Base-by-base conservation (phyloP, 2,113 vertebrate genomes). In the Thamnophis sirtalis region DNA sequence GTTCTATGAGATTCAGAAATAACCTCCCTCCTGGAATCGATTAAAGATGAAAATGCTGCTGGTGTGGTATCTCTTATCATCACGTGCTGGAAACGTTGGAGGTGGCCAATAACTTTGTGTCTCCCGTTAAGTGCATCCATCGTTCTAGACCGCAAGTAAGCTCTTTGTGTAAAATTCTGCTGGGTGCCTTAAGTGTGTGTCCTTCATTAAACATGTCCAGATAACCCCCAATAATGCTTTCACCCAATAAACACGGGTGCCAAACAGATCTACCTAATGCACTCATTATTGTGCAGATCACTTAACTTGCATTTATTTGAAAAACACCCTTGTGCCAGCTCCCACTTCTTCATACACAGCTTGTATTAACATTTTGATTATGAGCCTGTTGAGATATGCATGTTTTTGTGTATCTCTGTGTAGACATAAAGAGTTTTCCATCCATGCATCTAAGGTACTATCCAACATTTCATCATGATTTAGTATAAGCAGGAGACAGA, bases 111-210 rank as follows among this genome's bases (percentile, higher is more conserved):
- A 80, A 73, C 84, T 95, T 90, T 93, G 93, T 92, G 85, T 48
- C 68, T 92, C 4, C 89, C 92, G 50, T 91, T 80, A 95, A 94
- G 92, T 94, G 94, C 91, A 94, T 95, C 55, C 56, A 84, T 95
- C 93, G 94, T 95, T 94, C 94, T 90, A 95, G 94, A 95, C 94
- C 93, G 90, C 94, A 96, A 95, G 93, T 80, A 93, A 95, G 95
- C 92, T 88, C 93, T 91, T 93, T 94, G 87, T 92, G 86, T 94
- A 92, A 93, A 94, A 84, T 90, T 95, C 68, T 49, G 68, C 86
- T 48, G 53, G 33, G 56, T 84, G 86, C 58, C 49, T 93, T 95
- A 96, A 96, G 92, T 93, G 93, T 93, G 93, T 94, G 94, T 90
- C 53, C 92, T 95, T 96, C 95, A 94, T 95, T 96, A 96, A 96